A percentile compares a stretch with the other conserved stretches of the same genome.
Conservation (phyloP, 2,888 invertebrate genomes). For the Macrostomum cliftonense region DNA sequence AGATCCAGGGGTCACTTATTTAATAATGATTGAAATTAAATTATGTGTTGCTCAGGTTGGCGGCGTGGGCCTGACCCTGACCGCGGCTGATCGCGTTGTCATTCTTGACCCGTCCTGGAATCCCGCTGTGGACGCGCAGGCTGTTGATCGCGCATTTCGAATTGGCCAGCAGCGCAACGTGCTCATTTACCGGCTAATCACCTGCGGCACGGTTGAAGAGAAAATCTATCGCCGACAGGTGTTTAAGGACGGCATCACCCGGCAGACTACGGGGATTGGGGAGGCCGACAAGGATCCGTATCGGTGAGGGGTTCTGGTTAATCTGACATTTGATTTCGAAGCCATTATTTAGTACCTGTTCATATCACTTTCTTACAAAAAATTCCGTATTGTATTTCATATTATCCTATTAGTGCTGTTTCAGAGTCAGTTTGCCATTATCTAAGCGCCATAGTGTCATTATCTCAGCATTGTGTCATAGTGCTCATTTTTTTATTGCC, state of each 20-base stretch:
- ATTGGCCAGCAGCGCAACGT: conserved; percentile 39
- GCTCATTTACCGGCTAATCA: conserved; percentile 38
- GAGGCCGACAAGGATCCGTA: conserved; percentile 21
- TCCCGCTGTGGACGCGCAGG: conserved; percentile 39
- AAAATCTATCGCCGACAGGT: conserved; percentile 40
- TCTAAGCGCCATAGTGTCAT: too few species aligned
- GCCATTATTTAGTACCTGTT: too few species aligned
- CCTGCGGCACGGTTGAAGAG: conserved; percentile 40
- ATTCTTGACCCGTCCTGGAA: conserved; percentile 41
- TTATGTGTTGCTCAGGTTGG: conserved; percentile 19
- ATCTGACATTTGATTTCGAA: too few species aligned
- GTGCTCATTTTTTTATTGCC: too few species aligned
- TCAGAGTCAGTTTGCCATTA: too few species aligned
- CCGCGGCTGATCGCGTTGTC: conserved; percentile 38
- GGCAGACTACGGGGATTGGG: conserved; percentile 30
- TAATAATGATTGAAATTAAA: too few species aligned
- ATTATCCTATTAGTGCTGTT: too few species aligned
- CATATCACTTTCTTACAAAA: too few species aligned
- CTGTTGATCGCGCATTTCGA: conserved; percentile 38
- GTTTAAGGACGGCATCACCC: conserved; percentile 37
- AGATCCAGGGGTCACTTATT: too few species aligned
- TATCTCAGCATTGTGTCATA: too few species aligned
- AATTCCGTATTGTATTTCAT: too few species aligned
- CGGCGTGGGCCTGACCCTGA: conserved; percentile 39
- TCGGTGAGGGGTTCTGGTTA: conserved; percentile 19